Percentiles rank a stretch among this genome's conserved stretches.
Conservation (phyloP, 2,888 invertebrate species). For the Desoria tigrina region DNA sequence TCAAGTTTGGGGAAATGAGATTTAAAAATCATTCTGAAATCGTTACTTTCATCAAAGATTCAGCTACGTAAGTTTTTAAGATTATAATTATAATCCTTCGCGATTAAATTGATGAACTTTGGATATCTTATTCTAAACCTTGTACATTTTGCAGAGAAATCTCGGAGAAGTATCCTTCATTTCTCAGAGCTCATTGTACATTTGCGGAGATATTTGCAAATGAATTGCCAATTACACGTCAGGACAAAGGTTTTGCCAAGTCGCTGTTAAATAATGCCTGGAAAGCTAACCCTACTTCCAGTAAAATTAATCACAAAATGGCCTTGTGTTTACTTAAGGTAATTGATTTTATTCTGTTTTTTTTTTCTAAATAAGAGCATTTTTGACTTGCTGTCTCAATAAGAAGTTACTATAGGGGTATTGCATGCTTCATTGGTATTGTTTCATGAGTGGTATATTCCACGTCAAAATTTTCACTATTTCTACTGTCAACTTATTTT, state of each 20-base stretch:
- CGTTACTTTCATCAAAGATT: neutral
- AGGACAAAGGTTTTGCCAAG: conserved; percentile 8
- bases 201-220: conserved; percentile 16
- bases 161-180: neutral
- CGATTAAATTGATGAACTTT: no score
- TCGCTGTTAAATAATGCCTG: conserved; percentile 1
- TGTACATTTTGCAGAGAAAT: conserved; percentile 1
- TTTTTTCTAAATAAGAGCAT: no score
- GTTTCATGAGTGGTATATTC: no score
- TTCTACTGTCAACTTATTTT: no score
- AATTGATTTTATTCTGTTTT: no score
- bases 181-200: conserved; percentile 11
- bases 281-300: neutral
- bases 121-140: no score
- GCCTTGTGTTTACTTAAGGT: conserved; percentile 7
- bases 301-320: conserved; percentile 16
- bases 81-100: no score
- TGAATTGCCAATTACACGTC: conserved; percentile 13
- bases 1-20: neutral
- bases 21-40: conserved; percentile 12
- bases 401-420: no score
- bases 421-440: no score
- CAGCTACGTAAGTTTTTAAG: conserved; percentile 1
- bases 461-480: no score
- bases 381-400: no score